Percentiles rank a stretch among this genome's conserved stretches.
Evolutionary conservation across 2,888 invertebrate genomes (phyloP).

Genomic region (Drosophila flavopinicola): DNA sequence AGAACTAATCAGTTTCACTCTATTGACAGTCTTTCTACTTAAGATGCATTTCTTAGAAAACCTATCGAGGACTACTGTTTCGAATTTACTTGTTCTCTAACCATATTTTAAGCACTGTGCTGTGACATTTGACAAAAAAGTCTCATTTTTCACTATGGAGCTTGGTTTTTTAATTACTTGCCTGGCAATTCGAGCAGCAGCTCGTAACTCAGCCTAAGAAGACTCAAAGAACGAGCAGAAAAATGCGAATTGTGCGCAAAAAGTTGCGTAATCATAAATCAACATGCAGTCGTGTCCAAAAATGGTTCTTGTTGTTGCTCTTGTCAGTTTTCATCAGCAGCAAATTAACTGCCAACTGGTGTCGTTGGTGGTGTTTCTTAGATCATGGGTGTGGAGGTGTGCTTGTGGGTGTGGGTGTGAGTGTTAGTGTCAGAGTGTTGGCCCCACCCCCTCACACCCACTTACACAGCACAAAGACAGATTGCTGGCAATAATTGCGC

Average conservation of each 20-base stretch:
- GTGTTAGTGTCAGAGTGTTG: slow-evolving; percentile 8
- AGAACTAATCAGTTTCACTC: too few relatives aligned
- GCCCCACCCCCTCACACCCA: not conserved
- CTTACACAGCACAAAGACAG: slow-evolving; percentile 6
- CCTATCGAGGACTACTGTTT: too few relatives aligned
- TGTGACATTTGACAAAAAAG: slow-evolving; percentile 14
- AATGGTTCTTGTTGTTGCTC: slow-evolving; percentile 15
- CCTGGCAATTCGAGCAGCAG: slow-evolving; percentile 29
- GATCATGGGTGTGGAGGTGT: not conserved
- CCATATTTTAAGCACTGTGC: slow-evolving; percentile 7
- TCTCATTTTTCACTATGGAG: slow-evolving; percentile 48
- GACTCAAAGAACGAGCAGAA: slow-evolving; percentile 30
- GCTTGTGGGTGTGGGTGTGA: not conserved
- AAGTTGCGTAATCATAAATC: slow-evolving; percentile 68
- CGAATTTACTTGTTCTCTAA: slow-evolving; percentile 1
- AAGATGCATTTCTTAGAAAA: too few relatives aligned
- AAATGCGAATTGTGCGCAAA: slow-evolving; percentile 15
- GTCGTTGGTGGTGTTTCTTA: not conserved
- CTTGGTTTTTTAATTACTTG: slow-evolving; percentile 46
- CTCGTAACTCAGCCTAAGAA: slow-evolving; percentile 58
- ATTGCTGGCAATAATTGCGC: slow-evolving; percentile 47
- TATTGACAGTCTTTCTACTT: too few relatives aligned
- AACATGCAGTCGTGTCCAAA: slow-evolving; percentile 51
- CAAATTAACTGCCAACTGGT: slow-evolving; percentile 59
- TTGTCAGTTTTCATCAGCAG: slow-evolving; percentile 58